These are phyloP conservation scores for Staurois parvus DNA, from an alignment of 2,797 vertebrate species.

Conservation along the genomic window DNA sequence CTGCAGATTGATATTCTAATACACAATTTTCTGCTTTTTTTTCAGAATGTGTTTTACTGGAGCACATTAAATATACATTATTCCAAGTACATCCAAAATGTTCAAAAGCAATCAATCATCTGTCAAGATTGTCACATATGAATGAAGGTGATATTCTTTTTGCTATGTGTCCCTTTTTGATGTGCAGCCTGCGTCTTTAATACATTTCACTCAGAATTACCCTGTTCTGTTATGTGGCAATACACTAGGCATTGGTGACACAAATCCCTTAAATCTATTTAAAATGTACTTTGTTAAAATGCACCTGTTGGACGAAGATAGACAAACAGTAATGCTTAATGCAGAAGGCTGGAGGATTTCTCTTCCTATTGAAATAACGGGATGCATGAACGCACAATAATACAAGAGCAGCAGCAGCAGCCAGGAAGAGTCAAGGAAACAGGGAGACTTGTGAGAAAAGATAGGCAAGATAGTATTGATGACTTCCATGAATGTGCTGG, in stretches of 20 bases:
- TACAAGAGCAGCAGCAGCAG: constrained; percentile 24
- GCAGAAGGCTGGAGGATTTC: constrained; percentile 13
- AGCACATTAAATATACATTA: constrained; percentile 40
- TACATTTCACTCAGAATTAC: constrained; percentile 53
- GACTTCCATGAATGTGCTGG: constrained; percentile 51
- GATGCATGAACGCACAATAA: constrained; percentile 1
- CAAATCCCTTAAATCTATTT: constrained; percentile 49
- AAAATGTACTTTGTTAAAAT: constrained; percentile 49
- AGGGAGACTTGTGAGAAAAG: constrained; percentile 55
- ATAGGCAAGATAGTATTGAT: constrained; percentile 55
- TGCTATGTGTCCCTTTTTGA: constrained; percentile 37
- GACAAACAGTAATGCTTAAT: constrained; percentile 32
- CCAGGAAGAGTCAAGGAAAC: constrained; percentile 25
- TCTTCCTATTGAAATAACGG: constrained; percentile 21
- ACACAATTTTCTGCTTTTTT: constrained; percentile 1
- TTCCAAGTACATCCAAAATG: constrained; percentile 9
- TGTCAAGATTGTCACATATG: constrained; percentile 31
- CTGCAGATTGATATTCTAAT: not conserved
- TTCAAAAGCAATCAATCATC: constrained; percentile 42
- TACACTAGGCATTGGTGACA: constrained; percentile 48
- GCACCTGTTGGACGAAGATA: constrained; percentile 45
- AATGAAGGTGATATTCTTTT: constrained; percentile 24
- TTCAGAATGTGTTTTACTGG: not conserved
- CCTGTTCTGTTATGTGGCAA: constrained; percentile 35
- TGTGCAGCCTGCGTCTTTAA: constrained; percentile 37